Evolutionary conservation across 2,113 vertebrate species (phyloP).

Genomic region (Taxidea taxus): DNA sequence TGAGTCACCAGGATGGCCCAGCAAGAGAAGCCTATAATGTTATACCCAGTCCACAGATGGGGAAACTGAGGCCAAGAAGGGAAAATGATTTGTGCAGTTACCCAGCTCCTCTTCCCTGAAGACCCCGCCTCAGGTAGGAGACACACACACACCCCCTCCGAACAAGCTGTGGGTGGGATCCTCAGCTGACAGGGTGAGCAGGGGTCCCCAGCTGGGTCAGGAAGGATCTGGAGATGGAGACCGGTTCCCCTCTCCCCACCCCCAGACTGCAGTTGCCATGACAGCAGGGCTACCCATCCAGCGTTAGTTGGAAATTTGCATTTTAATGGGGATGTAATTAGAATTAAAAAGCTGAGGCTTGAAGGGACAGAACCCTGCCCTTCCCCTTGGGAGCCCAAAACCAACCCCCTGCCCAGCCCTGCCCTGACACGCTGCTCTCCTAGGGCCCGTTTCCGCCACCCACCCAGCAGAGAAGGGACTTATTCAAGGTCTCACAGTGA

Average conservation of each 20-base stretch:
- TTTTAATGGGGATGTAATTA: constrained; percentile 84
- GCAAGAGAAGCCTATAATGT: not conserved
- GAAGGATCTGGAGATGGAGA: not conserved
- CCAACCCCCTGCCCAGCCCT: not conserved
- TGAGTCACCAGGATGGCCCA: not conserved
- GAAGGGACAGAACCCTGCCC: not conserved
- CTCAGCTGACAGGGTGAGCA: not conserved
- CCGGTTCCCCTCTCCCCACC: constrained; percentile 34
- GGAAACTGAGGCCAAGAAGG: constrained; percentile 21
- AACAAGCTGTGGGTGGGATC: not conserved
- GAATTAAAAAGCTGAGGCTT: constrained; percentile 60
- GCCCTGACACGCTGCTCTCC: not conserved
- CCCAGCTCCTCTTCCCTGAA: not conserved
- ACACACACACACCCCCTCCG: not conserved
- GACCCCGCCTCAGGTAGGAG: not conserved
- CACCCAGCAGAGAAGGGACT: not conserved
- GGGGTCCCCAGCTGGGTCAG: not conserved
- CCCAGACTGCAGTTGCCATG: constrained; percentile 78
- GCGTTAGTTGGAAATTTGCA: constrained; percentile 77
- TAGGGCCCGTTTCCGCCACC: not conserved
- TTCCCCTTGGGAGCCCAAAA: not conserved
- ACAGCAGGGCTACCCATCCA: constrained; percentile 74
- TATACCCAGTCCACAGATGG: not conserved
- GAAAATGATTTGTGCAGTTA: not conserved
- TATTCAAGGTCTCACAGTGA: not conserved